Base-by-base conservation (phyloP, 2,797 vertebrate species). In the Myotis findleyi region DNA sequence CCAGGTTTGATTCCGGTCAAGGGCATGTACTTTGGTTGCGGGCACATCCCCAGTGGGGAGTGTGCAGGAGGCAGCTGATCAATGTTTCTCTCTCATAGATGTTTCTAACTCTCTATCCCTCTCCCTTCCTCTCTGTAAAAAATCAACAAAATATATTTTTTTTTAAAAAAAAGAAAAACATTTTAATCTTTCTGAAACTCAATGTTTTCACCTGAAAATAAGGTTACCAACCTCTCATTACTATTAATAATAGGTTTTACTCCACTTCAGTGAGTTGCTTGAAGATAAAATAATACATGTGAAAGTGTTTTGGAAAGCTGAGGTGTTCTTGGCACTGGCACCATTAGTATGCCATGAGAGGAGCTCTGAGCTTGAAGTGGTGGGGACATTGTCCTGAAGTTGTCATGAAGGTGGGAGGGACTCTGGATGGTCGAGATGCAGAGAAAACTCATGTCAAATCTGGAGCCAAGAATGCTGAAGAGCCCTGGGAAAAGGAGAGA, bases 301-400 rank as follows among this genome's bases (percentile, higher is more conserved):
- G 64, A 25, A 38, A n/a, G 5, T 4, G 11, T 53, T 25, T 73
- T 38, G 81, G 33, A 57, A 55, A 51, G 75, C 66, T 44, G 7
- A 86, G 3, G 33, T 44, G 21, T 36, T 51, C 73, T 44, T 41
- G 89, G 47, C 47, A 21, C 3, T 38, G 71, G 2, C 23, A 4
- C 0, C 0, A 47, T 14, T 8, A 30, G 3, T 30, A 6, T 2
- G 1, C 66, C n/a, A 1, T 0, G 36, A 23, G 51, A 36, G 83
- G 89, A 11, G 12, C 66, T 23, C 75, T 44, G 84, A 71, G 25
- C 20, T 30, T 30, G 30, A 30, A 6, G 25, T 3, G n/a, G 47
- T 6, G 14, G 80, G 38, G 23, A 81, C 27, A 51, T 21, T 21
- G 16, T 86, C 49, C 27, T 36, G 64, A 76, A 13, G 90, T 64